Base-by-base conservation (phyloP, 2,888 invertebrate species). In the Plemyria rubiginata region DNA sequence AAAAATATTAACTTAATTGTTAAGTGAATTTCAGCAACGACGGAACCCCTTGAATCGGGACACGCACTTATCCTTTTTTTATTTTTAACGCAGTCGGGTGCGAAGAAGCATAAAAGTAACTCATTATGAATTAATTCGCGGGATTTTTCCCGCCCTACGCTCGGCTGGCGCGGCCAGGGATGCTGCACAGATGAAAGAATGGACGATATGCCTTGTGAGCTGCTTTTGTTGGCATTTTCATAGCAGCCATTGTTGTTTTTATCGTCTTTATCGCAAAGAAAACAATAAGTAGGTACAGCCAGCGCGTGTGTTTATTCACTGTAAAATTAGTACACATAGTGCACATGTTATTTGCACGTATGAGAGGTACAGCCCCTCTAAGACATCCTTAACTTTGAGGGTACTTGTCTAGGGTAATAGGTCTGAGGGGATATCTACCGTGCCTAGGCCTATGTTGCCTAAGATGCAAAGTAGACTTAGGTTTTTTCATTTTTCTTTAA, bases 81-180 rank as follows among this genome's bases (percentile, higher is more conserved):
- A 55, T 28, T 41, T 53, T 41, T 16, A 55, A 53, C 40, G 11
- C 41, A 51, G 57, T 46, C 28, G 56, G 49, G 32, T 45, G 51
- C 50, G 48, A 68, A 58, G 60, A 62, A 56, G 60, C 64, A 65
- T 66, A 66, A 67, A 59, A 62, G 60, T 60, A 65, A 66, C 69
- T 70, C 69, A 68, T 70, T 67, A 72, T 62, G 66, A 62, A 70
- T 68, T 69, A 70, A 72, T 70, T 65, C 68, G 28, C 46, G 61
- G 63, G 66, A 62, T 67, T 60, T 40, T 16, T 43, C n/a, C 29
- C 36, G 11, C 45, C 51, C 60, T 32, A 32, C 54, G 50, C 15
- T 12, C 54, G 11, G 41, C 12, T 40, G 32, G 11, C n/a, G n/a
- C n/a, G n/a, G n/a, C n/a, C n/a, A 29, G 49, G 41, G 3, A 43